Evolutionary conservation across 2,113 vertebrate species (phyloP).

Genomic region (Theristicus caerulescens): DNA sequence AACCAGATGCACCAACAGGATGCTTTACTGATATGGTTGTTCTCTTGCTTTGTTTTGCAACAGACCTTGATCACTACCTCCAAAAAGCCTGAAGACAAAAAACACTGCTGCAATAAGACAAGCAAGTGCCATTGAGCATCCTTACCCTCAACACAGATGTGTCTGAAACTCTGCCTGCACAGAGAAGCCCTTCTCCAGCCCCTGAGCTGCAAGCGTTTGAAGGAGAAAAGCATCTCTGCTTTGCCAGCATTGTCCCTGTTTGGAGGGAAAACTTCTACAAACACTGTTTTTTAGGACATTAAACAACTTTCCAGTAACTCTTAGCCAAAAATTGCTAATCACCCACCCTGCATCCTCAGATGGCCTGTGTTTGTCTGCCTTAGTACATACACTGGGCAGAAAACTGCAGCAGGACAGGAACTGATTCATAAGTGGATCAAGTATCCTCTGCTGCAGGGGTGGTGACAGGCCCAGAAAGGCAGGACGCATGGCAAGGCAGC

Average conservation of each 20-base stretch:
- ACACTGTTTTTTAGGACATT: not conserved
- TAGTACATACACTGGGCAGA: not conserved
- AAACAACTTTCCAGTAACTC: conserved; percentile 21
- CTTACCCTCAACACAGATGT: not conserved
- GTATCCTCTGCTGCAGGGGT: not conserved
- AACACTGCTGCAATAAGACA: not conserved
- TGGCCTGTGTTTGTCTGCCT: not conserved
- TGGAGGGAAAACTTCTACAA: not conserved
- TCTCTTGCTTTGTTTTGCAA: too few relatives aligned
- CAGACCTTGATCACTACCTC: not conserved
- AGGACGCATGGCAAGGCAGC: not conserved
- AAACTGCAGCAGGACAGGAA: conserved; percentile 25
- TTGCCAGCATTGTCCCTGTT: not conserved
- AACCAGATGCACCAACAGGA: not conserved
- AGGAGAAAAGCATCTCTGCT: not conserved
- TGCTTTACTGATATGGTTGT: not conserved
- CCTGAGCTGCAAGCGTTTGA: not conserved
- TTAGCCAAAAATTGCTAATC: conserved; percentile 25
- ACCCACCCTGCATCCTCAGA: conserved; percentile 19
- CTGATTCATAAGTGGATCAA: conserved; percentile 17
- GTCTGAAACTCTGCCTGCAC: not conserved
- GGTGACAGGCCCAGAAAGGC: not conserved
- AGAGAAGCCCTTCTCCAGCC: not conserved
- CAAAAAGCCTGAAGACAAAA: not conserved
- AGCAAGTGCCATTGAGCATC: not conserved